phyloP scores from a whole-genome alignment of 37 sponge, comb jelly and placozoan species.

The Geodia barretti region DNA sequence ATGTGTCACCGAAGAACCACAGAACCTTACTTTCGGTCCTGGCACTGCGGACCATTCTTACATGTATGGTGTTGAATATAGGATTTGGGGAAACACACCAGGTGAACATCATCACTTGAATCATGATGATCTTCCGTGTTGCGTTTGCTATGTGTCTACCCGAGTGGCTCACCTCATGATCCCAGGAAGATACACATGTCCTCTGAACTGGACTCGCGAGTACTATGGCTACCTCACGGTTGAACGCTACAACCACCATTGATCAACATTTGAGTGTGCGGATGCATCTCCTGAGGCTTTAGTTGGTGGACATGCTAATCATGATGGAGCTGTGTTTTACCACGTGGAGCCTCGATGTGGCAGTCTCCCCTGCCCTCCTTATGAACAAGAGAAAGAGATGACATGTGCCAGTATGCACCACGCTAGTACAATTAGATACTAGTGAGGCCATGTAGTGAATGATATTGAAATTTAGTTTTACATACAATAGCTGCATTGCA shows the following conservation, averaged over 20 bases:
- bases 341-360: conserved; percentile 32
- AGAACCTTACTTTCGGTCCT: conserved; percentile 18
- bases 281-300: conserved; percentile 18
- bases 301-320: conserved; percentile 2
- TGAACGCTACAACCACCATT: neutral
- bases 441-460: too few species aligned
- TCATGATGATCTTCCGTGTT: conserved; percentile 35
- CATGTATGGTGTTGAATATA: conserved; percentile 38
- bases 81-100: neutral
- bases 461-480: too few species aligned
- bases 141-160: conserved; percentile 29
- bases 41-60: neutral
- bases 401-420: too few species aligned
- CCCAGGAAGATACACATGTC: conserved; percentile 25
- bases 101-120: too few species aligned
- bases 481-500: too few species aligned
- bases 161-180: conserved; percentile 18
- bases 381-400: conserved; percentile 29
- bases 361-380: conserved; percentile 43
- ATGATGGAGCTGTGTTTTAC: conserved; percentile 38
- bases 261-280: conserved; percentile 32
- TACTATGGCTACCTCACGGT: conserved; percentile 47
- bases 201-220: conserved; percentile 39
- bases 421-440: too few species aligned
- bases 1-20: conserved; percentile 9